Percentiles rank a stretch among this genome's conserved stretches.
These are phyloP conservation scores for Caradrina clavipalpis DNA, from an alignment of 2,888 invertebrate species.

Conservation along the genomic window DNA sequence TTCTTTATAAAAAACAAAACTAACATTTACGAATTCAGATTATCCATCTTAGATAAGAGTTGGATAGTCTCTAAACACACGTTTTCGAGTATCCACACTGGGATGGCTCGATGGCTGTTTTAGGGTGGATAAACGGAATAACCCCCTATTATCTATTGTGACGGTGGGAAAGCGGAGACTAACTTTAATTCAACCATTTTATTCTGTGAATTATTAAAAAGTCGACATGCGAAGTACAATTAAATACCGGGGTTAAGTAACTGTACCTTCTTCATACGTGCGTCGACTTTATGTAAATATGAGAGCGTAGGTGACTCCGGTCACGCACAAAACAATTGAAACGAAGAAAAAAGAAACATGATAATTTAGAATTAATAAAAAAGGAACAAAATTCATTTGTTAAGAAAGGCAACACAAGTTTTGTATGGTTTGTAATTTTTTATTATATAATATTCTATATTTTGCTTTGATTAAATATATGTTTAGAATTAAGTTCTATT, in stretches of 20 bases:
- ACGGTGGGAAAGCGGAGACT: background rate
- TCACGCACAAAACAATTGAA: background rate
- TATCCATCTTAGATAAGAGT: too few relatives aligned
- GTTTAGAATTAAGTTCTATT: constrained; percentile 60
- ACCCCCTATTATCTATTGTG: too few relatives aligned
- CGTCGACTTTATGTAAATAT: constrained; percentile 18
- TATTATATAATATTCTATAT: constrained; percentile 23
- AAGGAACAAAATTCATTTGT: too few relatives aligned
- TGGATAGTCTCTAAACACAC: too few relatives aligned
- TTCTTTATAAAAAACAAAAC: too few relatives aligned
- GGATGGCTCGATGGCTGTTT: too few relatives aligned
- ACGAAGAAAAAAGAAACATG: too few relatives aligned
- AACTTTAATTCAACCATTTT: background rate
- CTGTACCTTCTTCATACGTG: background rate
- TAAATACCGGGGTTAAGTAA: background rate
- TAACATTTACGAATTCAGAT: too few relatives aligned
- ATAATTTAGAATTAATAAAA: too few relatives aligned
- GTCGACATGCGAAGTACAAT: background rate
- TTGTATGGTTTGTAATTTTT: constrained; percentile 3
- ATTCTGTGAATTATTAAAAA: background rate
- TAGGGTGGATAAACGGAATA: too few relatives aligned
- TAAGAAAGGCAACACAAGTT: background rate
- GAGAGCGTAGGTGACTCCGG: constrained; percentile 25
- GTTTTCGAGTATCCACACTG: too few relatives aligned
- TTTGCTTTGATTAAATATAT: constrained; percentile 11